These are phyloP conservation scores for Penaeus vannamei DNA, from an alignment of 1,140 invertebrate species.

Conservation along the genomic window DNA sequence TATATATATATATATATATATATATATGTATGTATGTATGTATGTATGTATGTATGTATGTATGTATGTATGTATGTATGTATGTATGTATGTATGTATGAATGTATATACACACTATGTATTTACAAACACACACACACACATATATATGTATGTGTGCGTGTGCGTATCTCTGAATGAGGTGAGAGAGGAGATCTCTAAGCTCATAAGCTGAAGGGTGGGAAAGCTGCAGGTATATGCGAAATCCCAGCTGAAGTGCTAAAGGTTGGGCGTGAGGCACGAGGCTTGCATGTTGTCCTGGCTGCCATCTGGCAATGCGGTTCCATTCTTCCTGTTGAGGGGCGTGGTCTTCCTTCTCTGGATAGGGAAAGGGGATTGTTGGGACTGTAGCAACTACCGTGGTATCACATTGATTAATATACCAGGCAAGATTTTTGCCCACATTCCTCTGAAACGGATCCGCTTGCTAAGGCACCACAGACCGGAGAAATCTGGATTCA, in stretches of 20 bases:
- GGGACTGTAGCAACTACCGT: too few relatives aligned
- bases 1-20: constrained; percentile 23
- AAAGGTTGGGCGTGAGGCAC: too few relatives aligned
- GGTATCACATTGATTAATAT: too few relatives aligned
- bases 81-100: background rate
- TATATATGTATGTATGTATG: background rate
- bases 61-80: constrained; percentile 1
- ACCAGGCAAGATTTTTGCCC: too few relatives aligned
- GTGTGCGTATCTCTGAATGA: background rate
- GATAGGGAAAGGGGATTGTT: too few relatives aligned
- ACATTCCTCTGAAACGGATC: too few relatives aligned
- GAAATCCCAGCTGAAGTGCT: background rate
- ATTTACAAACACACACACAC: background rate
- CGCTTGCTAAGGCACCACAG: too few relatives aligned
- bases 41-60: background rate
- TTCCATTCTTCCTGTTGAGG: too few relatives aligned
- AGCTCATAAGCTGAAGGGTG: background rate
- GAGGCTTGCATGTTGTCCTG: too few relatives aligned
- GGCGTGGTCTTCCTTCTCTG: too few relatives aligned
- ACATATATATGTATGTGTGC: constrained; percentile 1
- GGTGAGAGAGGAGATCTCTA: background rate
- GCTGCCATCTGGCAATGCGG: too few relatives aligned
- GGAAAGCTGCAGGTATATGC: background rate
- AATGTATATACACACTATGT: background rate
- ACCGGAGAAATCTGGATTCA: too few relatives aligned